phyloP scores from a whole-genome alignment of 2,113 vertebrate species.

The Abramis brama region DNA sequence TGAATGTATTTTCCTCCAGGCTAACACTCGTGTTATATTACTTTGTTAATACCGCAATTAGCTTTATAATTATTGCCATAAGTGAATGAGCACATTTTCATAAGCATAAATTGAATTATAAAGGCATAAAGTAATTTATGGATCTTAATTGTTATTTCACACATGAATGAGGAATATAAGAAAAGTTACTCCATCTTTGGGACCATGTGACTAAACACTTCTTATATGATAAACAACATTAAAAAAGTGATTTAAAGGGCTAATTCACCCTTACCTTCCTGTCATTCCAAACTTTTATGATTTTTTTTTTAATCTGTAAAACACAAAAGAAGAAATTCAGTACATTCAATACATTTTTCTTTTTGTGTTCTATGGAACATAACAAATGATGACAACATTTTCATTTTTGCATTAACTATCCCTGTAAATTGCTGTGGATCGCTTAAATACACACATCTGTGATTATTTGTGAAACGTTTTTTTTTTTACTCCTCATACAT shows the following conservation, averaged over 20 bases:
- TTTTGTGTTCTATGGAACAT: not conserved
- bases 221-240: not conserved
- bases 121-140: not conserved
- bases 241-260: not conserved
- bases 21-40: constrained; percentile 1
- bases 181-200: not conserved
- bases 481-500: not conserved
- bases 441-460: not conserved
- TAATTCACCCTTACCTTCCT: not conserved
- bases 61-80: constrained; percentile 16
- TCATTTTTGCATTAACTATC: not conserved
- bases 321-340: not conserved
- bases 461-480: not conserved
- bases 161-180: not conserved
- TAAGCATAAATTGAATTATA: constrained; percentile 2
- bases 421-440: not conserved
- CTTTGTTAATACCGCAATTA: constrained; percentile 31
- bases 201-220: not conserved
- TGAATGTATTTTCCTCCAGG: not conserved
- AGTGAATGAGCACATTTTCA: constrained; percentile 9
- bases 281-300: not conserved
- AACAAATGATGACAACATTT: not conserved
- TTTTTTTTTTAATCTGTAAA: not conserved
- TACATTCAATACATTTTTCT: not conserved
- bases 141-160: constrained; percentile 33